phyloP scores from a whole-genome alignment of 2,888 invertebrate species.

The Ochropleura plecta region DNA sequence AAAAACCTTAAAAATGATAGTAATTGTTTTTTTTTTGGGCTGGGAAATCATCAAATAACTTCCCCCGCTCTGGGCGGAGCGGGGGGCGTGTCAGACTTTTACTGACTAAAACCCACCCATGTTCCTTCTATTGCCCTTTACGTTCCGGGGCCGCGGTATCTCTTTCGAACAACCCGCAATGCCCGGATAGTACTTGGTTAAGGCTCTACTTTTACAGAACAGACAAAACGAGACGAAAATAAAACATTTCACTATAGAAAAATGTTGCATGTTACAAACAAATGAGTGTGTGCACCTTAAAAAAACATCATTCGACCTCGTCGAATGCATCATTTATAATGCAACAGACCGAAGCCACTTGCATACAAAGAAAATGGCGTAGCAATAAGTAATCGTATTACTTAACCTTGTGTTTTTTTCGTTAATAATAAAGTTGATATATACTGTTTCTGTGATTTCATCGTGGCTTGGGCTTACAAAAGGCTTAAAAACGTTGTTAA shows the following conservation, averaged over 20 bases:
- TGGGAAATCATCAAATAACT: too few species aligned
- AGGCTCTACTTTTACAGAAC: too few species aligned
- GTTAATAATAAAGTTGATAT: slow-evolving; percentile 35
- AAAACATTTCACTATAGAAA: not conserved
- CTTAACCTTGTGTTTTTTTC: slow-evolving; percentile 26
- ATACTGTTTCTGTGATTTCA: slow-evolving; percentile 10
- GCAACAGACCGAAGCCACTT: slow-evolving; percentile 1
- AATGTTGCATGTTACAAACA: slow-evolving; percentile 5
- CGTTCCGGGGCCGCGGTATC: too few species aligned
- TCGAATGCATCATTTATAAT: slow-evolving; percentile 24
- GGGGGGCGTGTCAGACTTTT: too few species aligned
- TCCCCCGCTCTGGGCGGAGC: too few species aligned
- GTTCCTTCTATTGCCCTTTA: too few species aligned
- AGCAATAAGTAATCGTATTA: slow-evolving; percentile 52
- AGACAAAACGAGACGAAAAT: not conserved
- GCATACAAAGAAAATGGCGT: slow-evolving; percentile 8
- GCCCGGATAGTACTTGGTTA: too few species aligned
- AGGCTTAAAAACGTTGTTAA: slow-evolving; percentile 63
- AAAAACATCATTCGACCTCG: slow-evolving; percentile 3
- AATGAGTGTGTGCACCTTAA: slow-evolving; percentile 7
- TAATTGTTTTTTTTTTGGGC: too few species aligned
- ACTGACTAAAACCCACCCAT: too few species aligned
- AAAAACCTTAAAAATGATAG: not conserved
- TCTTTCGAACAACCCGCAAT: too few species aligned
- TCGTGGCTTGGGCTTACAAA: slow-evolving; percentile 19